These are phyloP conservation scores for Tuta absoluta DNA, from an alignment of 2,888 invertebrate genomes.

Conservation along the genomic window DNA sequence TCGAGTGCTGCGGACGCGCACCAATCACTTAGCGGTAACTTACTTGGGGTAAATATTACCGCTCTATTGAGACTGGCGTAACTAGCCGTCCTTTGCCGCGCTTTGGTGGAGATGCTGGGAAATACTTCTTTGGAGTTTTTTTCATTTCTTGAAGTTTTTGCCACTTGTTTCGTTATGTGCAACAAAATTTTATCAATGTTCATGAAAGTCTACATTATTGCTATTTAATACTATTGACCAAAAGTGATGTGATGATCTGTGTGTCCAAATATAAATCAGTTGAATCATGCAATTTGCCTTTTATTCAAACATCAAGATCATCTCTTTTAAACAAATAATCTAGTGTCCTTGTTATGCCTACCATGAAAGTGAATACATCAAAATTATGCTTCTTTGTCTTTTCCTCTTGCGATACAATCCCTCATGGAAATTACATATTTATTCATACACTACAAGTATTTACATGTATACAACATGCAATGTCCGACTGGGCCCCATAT, in stretches of 20 bases:
- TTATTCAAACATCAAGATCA: no score
- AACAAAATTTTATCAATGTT: no score
- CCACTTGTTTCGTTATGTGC: no score
- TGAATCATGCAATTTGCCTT: no score
- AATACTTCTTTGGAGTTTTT: no score
- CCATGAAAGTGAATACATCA: not conserved
- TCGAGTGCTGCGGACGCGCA: constrained; percentile 20
- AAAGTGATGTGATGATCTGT: no score
- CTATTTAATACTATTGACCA: no score
- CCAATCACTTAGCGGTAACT: constrained; percentile 29
- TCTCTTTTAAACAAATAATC: not conserved
- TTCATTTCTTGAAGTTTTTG: no score
- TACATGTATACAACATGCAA: constrained; percentile 25
- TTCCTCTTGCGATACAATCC: not conserved
- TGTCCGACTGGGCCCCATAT: constrained; percentile 31
- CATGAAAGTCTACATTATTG: no score
- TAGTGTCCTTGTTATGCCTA: not conserved
- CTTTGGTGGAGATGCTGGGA: not conserved
- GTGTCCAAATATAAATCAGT: no score
- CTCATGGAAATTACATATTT: not conserved
- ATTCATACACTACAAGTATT: constrained; percentile 13
- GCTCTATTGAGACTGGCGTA: not conserved
- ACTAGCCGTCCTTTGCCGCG: not conserved
- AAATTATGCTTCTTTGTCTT: not conserved
- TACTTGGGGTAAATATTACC: constrained; percentile 15